phyloP scores from a whole-genome alignment of 1,140 invertebrate species.

The Schlechtendalia chinensis region DNA sequence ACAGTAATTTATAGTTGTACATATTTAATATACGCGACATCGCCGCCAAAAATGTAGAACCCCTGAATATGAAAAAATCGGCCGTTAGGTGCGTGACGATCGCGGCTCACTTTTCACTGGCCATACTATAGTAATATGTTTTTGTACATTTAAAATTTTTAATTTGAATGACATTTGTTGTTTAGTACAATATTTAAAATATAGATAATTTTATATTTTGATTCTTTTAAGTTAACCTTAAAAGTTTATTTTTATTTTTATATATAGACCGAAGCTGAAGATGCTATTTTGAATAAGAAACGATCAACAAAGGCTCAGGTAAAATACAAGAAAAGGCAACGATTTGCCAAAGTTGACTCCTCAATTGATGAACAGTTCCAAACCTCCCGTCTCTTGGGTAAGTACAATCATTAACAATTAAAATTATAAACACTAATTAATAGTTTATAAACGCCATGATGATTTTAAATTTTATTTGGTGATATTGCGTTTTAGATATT shows the following conservation, averaged over 20 bases:
- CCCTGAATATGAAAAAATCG: too few species aligned
- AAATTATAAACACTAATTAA: not conserved
- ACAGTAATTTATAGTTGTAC: too few species aligned
- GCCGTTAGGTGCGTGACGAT: too few species aligned
- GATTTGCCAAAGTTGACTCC: slow-evolving; percentile 87
- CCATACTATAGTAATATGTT: too few species aligned
- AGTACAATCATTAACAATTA: slow-evolving; percentile 54
- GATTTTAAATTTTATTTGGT: slow-evolving; percentile 9
- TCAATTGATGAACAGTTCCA: slow-evolving; percentile 95
- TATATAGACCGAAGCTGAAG: slow-evolving; percentile 86
- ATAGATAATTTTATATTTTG: too few species aligned
- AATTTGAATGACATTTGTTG: too few species aligned
- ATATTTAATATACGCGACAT: too few species aligned
- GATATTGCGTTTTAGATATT: slow-evolving; percentile 23
- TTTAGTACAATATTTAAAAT: too few species aligned
- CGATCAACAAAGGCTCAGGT: slow-evolving; percentile 87
- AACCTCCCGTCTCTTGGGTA: slow-evolving; percentile 89
- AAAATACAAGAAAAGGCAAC: slow-evolving; percentile 91
- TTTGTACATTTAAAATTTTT: too few species aligned
- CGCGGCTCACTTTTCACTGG: too few species aligned
- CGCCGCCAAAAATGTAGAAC: too few species aligned
- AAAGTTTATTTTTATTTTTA: slow-evolving; percentile 50
- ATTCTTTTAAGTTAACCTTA: too few species aligned
- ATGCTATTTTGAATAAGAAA: slow-evolving; percentile 90
- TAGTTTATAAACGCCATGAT: slow-evolving; percentile 30